phyloP scores from a whole-genome alignment of 2,888 invertebrate genomes.

The Syrista parreyssii region DNA sequence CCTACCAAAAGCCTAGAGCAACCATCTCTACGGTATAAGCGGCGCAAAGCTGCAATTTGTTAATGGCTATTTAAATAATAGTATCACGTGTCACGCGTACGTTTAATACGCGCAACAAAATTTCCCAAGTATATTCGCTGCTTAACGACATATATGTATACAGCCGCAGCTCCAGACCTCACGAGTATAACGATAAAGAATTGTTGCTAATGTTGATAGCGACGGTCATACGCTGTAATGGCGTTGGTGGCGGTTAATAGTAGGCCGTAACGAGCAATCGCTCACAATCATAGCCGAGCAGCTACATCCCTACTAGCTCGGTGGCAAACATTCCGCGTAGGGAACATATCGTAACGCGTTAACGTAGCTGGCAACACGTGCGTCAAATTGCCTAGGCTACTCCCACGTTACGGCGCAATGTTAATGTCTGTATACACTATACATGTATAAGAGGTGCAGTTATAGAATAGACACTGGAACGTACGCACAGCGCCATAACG shows the following conservation, averaged over 20 bases:
- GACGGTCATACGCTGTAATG: constrained; percentile 26
- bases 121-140: neutral
- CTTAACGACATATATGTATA: neutral
- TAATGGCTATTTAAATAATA: neutral
- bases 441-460: neutral
- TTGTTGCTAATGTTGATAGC: constrained; percentile 29
- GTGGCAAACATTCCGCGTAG: neutral
- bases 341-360: constrained; percentile 1
- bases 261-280: constrained; percentile 35
- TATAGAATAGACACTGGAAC: neutral
- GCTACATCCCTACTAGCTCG: neutral
- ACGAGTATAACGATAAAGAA: constrained; percentile 16
- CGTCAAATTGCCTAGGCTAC: neutral
- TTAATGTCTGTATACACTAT: neutral
- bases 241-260: constrained; percentile 31
- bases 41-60: neutral
- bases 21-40: neutral
- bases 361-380: constrained; percentile 5
- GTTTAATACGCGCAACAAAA: neutral
- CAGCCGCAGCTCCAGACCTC: neutral
- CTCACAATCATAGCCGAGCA: constrained; percentile 32
- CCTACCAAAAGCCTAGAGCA: neutral
- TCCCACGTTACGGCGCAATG: neutral
- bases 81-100: neutral
- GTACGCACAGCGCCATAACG: neutral